phyloP scores from a whole-genome alignment of 2,888 invertebrate species.

The Synanthedon myopaeformis region DNA sequence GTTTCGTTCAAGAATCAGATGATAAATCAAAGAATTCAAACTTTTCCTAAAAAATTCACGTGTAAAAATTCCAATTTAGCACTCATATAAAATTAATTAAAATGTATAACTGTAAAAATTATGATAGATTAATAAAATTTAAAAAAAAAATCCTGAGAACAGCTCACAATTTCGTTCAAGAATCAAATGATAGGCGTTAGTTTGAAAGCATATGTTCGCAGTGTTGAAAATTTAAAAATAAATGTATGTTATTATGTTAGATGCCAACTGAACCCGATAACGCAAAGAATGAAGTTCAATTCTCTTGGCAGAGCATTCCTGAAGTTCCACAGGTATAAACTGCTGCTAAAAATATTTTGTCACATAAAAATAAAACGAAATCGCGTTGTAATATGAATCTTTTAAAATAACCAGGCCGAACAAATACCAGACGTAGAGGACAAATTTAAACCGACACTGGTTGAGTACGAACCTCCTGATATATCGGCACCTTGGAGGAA shows the following conservation, averaged over 20 bases:
- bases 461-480: constrained; percentile 33
- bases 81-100: too few relatives aligned
- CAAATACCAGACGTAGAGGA: constrained; percentile 57
- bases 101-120: too few relatives aligned
- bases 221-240: not conserved
- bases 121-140: too few relatives aligned
- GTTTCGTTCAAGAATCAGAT: too few relatives aligned
- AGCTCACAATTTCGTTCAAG: too few relatives aligned
- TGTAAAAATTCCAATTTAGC: too few relatives aligned
- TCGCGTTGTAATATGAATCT: constrained; percentile 3
- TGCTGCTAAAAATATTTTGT: constrained; percentile 2
- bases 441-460: constrained; percentile 50
- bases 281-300: constrained; percentile 40
- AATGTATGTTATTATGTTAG: constrained; percentile 20
- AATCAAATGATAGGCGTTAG: not conserved
- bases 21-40: too few relatives aligned
- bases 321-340: constrained; percentile 59
- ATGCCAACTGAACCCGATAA: constrained; percentile 36
- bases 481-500: constrained; percentile 45
- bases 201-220: not conserved
- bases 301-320: constrained; percentile 60
- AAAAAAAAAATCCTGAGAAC: too few relatives aligned
- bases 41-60: too few relatives aligned
- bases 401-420: constrained; percentile 43
- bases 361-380: constrained; percentile 1